Percentiles rank a stretch among this genome's conserved stretches.
These are phyloP conservation scores for Heliconius ethilla DNA, from an alignment of 2,888 invertebrate species.

Conservation along the genomic window DNA sequence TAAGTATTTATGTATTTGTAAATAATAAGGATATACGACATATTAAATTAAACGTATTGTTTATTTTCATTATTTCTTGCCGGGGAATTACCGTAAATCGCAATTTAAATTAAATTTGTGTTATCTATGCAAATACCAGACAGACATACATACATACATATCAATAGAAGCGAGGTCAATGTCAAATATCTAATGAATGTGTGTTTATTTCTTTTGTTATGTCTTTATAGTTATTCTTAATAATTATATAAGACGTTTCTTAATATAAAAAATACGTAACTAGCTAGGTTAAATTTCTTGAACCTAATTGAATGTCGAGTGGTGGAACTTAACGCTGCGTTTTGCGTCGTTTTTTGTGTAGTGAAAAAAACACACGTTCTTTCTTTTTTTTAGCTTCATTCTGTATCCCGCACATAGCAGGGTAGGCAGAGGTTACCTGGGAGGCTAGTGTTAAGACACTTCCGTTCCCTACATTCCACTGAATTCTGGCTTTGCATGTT, in stretches of 20 bases:
- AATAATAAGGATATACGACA: conserved; percentile 17
- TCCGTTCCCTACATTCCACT: too few relatives aligned
- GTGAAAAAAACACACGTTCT: too few relatives aligned
- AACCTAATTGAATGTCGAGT: neutral
- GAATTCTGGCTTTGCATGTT: too few relatives aligned
- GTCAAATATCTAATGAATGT: too few relatives aligned
- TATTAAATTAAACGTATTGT: neutral
- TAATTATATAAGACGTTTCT: too few relatives aligned
- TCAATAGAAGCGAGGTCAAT: neutral
- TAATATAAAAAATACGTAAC: neutral
- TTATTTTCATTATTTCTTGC: neutral
- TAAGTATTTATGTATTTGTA: neutral
- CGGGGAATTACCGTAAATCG: conserved; percentile 3
- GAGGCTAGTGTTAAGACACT: too few relatives aligned
- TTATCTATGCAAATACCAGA: conserved; percentile 8
- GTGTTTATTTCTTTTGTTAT: too few relatives aligned
- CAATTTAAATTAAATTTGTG: neutral
- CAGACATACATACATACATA: neutral
- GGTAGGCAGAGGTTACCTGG: too few relatives aligned
- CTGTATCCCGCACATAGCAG: too few relatives aligned
- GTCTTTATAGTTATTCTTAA: too few relatives aligned
- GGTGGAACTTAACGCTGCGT: neutral
- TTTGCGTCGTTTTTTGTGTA: too few relatives aligned
- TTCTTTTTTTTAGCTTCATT: too few relatives aligned
- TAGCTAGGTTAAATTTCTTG: neutral